phyloP scores from a whole-genome alignment of 2,113 vertebrate species.

The Bagarius yarrelli region DNA sequence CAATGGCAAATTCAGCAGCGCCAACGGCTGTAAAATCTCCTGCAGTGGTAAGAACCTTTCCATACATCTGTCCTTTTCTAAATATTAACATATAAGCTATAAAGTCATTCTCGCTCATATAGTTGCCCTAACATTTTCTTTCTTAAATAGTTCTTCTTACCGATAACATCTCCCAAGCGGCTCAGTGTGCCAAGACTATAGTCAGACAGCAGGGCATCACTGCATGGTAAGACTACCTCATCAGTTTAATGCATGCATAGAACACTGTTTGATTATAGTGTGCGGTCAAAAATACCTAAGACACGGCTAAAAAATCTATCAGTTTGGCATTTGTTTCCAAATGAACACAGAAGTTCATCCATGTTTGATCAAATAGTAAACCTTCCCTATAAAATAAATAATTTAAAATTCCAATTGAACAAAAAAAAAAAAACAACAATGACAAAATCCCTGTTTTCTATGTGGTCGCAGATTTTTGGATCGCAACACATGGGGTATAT shows the following conservation, averaged over 20 bases:
- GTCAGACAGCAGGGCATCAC: conserved; percentile 57
- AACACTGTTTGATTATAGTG: neutral
- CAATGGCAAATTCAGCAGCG: neutral
- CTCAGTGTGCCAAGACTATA: conserved; percentile 59
- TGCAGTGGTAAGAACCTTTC: conserved; percentile 11
- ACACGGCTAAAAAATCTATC: no score
- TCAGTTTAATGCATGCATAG: neutral
- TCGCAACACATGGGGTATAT: no score
- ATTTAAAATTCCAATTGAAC: no score
- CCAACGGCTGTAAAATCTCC: conserved; percentile 23
- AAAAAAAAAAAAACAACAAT: no score
- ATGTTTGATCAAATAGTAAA: no score
- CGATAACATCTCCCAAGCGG: conserved; percentile 47
- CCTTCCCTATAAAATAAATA: no score
- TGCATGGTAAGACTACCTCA: conserved; percentile 53
- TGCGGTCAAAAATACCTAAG: neutral
- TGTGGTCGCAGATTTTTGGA: neutral
- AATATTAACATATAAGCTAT: neutral
- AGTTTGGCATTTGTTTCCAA: neutral
- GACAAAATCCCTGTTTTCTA: no score
- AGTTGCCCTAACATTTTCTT: neutral
- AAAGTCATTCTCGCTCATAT: neutral
- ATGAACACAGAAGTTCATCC: neutral
- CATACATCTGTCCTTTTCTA: neutral
- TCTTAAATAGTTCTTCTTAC: conserved; percentile 49